Evolutionary conservation across 2,113 vertebrate genomes (phyloP), one percentile per base, ranked within the genome.

Genomic region (Dicerorhinus sumatrensis): DNA sequence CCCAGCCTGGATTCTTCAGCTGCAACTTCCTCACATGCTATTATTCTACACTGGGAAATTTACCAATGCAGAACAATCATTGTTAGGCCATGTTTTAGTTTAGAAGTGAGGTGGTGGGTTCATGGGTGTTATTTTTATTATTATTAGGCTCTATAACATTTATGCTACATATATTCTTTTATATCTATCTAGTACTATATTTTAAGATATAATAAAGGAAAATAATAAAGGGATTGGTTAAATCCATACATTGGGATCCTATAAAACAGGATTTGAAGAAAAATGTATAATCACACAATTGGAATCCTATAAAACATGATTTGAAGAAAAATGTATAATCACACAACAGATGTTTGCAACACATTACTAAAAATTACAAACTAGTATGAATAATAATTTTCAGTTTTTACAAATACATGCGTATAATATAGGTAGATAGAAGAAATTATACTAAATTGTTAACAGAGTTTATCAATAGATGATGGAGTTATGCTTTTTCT

Each of bases 301-400:
- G 33, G 11, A 10, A 90, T 29, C 25, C 73, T 90, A 54, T 54
- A 67, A 90, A 54, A 67, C 46, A 31, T 39, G n/a, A 69, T 60
- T 51, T 69, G 23, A 89, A 89, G 48, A 85, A 89, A 33, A 85
- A 81, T n/a, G 56, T 62, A 83, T 54, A 63, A 51, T 80, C 42
- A 95, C 18, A 56, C 62, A 91, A 58, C 79, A 56, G 21, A 84
- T 81, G 13, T 39, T 70, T 39, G 20, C 10, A 70, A 25, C 63
- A 88, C 29, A 58, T 29, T 63, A 48, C 8, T 89, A 88, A 96
- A 63, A n/a, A 16, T 96, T 93, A 62, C 46, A 91, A 87, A 91
- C 7, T 51, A 92, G 36, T n/a, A 83, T 42, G 69, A 96, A 88
- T 82, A 14, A 31, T 39, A 88, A 83, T 58, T 31, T 46, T 85